These are phyloP conservation scores for Chrysodeixis includens DNA, from an alignment of 2,888 invertebrate genomes.

Conservation along the genomic window DNA sequence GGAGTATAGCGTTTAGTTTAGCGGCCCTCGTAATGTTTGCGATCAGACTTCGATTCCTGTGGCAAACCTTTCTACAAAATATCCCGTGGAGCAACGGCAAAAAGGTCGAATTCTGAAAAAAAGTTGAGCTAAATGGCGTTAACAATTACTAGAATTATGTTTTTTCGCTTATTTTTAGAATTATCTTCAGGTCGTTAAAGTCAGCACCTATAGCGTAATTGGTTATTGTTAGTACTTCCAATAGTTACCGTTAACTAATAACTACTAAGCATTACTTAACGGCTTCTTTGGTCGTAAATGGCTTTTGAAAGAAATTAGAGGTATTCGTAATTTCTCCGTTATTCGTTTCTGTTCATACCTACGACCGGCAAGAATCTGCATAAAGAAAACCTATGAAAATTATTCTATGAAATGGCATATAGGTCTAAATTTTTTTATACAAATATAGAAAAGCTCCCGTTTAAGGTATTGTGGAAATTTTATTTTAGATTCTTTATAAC, in stretches of 20 bases:
- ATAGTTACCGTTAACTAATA: background rate
- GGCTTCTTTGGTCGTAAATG: background rate
- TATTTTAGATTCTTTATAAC: no score
- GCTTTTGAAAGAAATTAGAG: background rate
- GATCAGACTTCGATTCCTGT: conserved; percentile 43
- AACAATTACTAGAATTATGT: background rate
- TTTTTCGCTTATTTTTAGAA: no score
- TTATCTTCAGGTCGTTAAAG: background rate
- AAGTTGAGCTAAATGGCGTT: background rate
- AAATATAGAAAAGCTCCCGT: no score
- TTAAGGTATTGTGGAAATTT: no score
- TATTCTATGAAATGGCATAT: no score
- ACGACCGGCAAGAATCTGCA: no score
- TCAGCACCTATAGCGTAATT: conserved; percentile 12
- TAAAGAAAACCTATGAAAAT: no score
- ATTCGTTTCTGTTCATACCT: no score
- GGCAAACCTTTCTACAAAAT: conserved; percentile 11
- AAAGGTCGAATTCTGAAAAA: conserved; percentile 39
- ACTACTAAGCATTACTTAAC: background rate
- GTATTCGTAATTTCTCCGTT: background rate
- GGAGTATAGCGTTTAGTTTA: conserved; percentile 80
- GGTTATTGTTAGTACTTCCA: conserved; percentile 9
- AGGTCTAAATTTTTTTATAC: no score
- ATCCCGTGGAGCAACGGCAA: conserved; percentile 5
- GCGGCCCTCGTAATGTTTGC: conserved; percentile 71